A percentile compares a stretch with the other conserved stretches of the same genome.
Evolutionary conservation across 2,797 vertebrate genomes (phyloP).

Genomic region (Holocentrus rufus): DNA sequence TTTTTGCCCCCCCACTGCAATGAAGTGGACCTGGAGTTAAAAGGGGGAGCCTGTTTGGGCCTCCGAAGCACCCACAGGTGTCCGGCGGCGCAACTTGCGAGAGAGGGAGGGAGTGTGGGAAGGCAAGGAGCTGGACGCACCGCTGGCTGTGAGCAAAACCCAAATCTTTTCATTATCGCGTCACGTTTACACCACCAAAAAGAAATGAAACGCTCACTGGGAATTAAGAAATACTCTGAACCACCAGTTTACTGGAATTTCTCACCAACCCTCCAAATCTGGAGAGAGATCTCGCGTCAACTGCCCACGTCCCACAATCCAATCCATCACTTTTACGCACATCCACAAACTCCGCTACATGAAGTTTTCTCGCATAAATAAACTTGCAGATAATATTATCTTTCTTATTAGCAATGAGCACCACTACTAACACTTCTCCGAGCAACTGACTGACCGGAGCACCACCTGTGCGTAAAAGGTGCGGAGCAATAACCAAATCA

Average conservation of each 20-base stretch:
- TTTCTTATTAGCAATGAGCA: background rate
- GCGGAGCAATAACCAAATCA: constrained; percentile 10
- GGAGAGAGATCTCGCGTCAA: constrained; percentile 19
- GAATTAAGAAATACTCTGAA: background rate
- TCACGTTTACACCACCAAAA: background rate
- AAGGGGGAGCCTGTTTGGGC: constrained; percentile 61
- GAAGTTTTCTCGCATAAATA: background rate
- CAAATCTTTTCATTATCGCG: background rate
- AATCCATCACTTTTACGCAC: constrained; percentile 62
- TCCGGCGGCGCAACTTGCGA: constrained; percentile 49
- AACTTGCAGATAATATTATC: background rate
- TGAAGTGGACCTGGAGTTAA: constrained; percentile 70
- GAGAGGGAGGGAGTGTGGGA: constrained; percentile 14
- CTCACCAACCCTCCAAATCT: too few species aligned
- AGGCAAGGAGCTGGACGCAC: constrained; percentile 8
- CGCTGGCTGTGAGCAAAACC: background rate
- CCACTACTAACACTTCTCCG: background rate
- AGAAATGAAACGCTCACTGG: too few species aligned
- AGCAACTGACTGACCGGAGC: too few species aligned
- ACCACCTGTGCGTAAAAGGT: constrained; percentile 62
- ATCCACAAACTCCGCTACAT: background rate
- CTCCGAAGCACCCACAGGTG: constrained; percentile 75
- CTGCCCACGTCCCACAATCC: constrained; percentile 14
- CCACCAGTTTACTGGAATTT: background rate
- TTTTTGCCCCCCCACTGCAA: constrained; percentile 62